Conservation (phyloP, 2,113 vertebrate genomes). For the Vulpes vulpes region DNA sequence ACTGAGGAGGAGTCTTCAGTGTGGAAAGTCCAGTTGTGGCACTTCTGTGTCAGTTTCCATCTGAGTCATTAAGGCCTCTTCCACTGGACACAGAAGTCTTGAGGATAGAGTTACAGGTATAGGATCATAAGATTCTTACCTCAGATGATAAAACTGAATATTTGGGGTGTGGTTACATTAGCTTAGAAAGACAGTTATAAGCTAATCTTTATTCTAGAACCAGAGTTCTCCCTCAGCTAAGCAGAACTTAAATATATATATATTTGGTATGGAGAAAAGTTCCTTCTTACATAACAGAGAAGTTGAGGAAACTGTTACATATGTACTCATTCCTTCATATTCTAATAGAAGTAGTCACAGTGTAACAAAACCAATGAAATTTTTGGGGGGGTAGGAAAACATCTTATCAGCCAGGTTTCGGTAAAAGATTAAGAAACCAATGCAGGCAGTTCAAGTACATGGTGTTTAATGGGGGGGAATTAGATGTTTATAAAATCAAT, state of each 20-base stretch:
- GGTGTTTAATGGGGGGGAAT: background rate
- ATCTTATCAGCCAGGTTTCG: background rate
- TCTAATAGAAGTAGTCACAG: background rate
- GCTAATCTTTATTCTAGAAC: background rate
- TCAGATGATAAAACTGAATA: background rate
- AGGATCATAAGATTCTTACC: background rate
- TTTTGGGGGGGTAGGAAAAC: background rate
- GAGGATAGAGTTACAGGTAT: background rate
- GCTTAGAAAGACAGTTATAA: background rate
- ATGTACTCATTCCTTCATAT: background rate
- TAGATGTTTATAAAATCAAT: background rate
- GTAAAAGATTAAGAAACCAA: background rate
- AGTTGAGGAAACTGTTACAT: background rate
- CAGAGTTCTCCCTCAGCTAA: background rate
- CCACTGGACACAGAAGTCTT: background rate
- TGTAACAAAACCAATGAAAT: background rate
- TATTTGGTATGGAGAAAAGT: background rate
- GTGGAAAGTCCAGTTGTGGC: background rate
- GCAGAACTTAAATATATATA: background rate
- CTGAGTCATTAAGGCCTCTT: background rate
- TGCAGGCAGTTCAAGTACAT: background rate
- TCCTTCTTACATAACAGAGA: background rate
- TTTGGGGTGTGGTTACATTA: background rate
- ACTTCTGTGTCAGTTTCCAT: background rate
- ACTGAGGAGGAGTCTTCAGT: background rate